Evolutionary conservation across 2,113 vertebrate species (phyloP).

Genomic region (Gracilinanus agilis): DNA sequence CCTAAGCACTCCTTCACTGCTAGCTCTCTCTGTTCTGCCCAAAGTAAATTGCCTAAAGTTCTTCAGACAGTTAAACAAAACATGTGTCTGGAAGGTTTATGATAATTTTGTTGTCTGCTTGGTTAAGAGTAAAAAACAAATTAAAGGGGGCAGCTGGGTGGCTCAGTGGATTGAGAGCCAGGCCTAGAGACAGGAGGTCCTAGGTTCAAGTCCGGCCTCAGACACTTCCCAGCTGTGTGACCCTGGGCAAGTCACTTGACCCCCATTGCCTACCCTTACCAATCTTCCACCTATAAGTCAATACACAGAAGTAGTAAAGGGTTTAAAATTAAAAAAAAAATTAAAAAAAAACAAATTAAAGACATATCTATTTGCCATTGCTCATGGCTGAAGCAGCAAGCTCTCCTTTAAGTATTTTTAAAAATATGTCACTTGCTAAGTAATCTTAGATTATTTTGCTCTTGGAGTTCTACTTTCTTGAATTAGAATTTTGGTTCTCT

Average conservation of each 20-base stretch:
- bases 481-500: slow-evolving; percentile 63
- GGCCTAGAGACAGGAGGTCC: too few relatives aligned
- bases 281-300: too few relatives aligned
- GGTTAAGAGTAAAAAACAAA: slow-evolving; percentile 73
- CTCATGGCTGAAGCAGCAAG: slow-evolving; percentile 76
- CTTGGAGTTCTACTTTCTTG: slow-evolving; percentile 69
- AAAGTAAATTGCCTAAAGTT: background rate
- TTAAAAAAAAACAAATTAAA: slow-evolving; percentile 72
- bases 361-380: slow-evolving; percentile 68
- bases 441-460: slow-evolving; percentile 62
- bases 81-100: background rate
- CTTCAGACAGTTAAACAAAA: background rate
- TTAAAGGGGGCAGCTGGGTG: too few relatives aligned
- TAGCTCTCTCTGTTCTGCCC: background rate
- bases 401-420: slow-evolving; percentile 74
- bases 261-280: too few relatives aligned
- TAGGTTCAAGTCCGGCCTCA: too few relatives aligned
- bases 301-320: too few relatives aligned
- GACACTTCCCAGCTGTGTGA: too few relatives aligned
- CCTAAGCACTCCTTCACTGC: background rate
- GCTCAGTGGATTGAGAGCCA: too few relatives aligned
- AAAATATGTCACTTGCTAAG: slow-evolving; percentile 65
- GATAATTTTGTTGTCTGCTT: background rate
- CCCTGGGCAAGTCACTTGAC: too few relatives aligned
- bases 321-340: too few relatives aligned